Percentiles rank a stretch among this genome's conserved stretches.
phyloP scores from a whole-genome alignment of 2,113 vertebrate genomes.

The Eudorcas thomsonii region DNA sequence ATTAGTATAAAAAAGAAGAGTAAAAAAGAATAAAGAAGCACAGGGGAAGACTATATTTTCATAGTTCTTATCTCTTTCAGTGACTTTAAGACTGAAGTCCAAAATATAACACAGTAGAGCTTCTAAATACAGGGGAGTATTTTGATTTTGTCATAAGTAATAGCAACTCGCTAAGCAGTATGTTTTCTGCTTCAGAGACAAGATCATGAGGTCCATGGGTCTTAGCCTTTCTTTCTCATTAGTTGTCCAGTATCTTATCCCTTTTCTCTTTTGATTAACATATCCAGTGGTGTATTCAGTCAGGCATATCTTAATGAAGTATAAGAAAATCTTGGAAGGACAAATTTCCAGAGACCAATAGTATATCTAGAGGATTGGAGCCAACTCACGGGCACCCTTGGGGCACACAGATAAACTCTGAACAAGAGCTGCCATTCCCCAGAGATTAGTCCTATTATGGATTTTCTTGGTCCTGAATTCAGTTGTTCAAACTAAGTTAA shows the following conservation, averaged over 20 bases:
- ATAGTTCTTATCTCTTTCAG: not conserved
- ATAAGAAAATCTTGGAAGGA: not conserved
- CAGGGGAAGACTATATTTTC: not conserved
- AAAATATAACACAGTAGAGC: not conserved
- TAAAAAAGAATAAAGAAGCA: not conserved
- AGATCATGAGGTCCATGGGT: not conserved
- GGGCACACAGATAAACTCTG: not conserved
- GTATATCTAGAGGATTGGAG: not conserved
- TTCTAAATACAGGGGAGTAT: not conserved
- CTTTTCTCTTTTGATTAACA: not conserved
- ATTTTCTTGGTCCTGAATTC: not conserved
- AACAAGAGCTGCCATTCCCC: not conserved
- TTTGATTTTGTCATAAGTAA: not conserved
- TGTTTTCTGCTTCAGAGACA: not conserved
- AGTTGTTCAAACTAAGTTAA: not conserved
- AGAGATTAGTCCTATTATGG: not conserved
- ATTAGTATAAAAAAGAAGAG: not conserved
- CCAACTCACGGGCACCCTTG: not conserved
- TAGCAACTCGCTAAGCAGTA: not conserved
- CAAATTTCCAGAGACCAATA: not conserved
- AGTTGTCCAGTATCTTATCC: not conserved
- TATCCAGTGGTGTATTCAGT: not conserved
- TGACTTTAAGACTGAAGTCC: not conserved
- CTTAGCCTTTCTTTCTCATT: not conserved
- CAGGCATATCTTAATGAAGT: not conserved